phyloP scores from a whole-genome alignment of 2,797 vertebrate genomes.

The Gymnothorax reevesii region DNA sequence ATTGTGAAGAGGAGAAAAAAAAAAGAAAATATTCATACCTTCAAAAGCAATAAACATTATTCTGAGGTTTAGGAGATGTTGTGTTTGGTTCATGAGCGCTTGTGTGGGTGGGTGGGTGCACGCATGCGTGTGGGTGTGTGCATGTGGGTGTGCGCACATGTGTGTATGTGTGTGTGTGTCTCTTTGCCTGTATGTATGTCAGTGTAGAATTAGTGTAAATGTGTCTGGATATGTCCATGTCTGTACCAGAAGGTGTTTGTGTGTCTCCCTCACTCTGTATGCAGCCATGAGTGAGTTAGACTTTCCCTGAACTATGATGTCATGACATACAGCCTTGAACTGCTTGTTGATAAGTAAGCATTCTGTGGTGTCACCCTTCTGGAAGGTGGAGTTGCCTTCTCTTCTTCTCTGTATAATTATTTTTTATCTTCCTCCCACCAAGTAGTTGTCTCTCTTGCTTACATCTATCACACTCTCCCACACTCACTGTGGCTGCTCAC shows the following conservation, averaged over 20 bases:
- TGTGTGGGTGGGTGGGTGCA: background rate
- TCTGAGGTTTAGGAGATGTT: slow-evolving; percentile 65
- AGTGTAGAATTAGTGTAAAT: background rate
- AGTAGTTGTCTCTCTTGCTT: background rate
- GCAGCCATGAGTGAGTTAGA: background rate
- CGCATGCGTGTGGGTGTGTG: background rate
- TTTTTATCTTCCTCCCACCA: background rate
- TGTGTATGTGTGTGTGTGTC: background rate
- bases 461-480: background rate
- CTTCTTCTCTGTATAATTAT: background rate
- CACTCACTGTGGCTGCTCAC: background rate
- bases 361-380: background rate
- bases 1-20: slow-evolving; percentile 73
- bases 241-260: background rate
- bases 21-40: slow-evolving; percentile 73
- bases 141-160: background rate
- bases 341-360: background rate
- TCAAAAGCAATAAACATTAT: slow-evolving; percentile 85
- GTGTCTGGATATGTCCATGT: background rate
- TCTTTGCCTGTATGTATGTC: background rate
- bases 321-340: background rate
- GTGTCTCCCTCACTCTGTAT: too few species aligned
- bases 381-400: background rate
- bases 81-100: background rate
- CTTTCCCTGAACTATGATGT: background rate